Conservation (phyloP, 2,113 vertebrate species). For the Ptilorrhoa leucosticta region DNA sequence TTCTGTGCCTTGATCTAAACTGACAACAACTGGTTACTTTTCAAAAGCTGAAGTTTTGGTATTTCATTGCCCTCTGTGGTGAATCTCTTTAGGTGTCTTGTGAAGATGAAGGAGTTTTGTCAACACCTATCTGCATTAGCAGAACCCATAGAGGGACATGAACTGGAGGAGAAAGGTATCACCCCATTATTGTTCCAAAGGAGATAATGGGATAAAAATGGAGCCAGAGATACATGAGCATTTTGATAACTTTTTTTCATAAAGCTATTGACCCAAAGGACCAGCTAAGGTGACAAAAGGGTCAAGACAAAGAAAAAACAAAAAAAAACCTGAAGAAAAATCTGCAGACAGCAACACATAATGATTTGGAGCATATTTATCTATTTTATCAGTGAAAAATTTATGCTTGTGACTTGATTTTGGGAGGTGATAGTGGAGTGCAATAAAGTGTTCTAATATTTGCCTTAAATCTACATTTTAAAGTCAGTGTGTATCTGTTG, state of each 20-base stretch:
- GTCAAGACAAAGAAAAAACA: not conserved
- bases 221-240: not conserved
- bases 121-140: not conserved
- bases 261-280: not conserved
- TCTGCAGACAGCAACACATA: not conserved
- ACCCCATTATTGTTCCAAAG: not conserved
- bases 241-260: not conserved
- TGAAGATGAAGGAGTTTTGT: not conserved
- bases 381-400: not conserved
- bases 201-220: not conserved
- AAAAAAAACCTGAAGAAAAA: not conserved
- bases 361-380: not conserved
- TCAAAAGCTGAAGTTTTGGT: not conserved
- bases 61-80: not conserved
- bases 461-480: constrained; percentile 1
- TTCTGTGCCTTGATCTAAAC: not conserved
- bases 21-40: not conserved
- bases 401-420: not conserved
- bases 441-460: not conserved
- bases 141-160: not conserved
- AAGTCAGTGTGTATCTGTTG: not conserved
- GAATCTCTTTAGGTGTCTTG: not conserved
- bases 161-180: not conserved
- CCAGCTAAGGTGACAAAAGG: not conserved
- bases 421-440: not conserved